Conservation (phyloP, 2,888 invertebrate species). For the Arctia plantaginis region DNA sequence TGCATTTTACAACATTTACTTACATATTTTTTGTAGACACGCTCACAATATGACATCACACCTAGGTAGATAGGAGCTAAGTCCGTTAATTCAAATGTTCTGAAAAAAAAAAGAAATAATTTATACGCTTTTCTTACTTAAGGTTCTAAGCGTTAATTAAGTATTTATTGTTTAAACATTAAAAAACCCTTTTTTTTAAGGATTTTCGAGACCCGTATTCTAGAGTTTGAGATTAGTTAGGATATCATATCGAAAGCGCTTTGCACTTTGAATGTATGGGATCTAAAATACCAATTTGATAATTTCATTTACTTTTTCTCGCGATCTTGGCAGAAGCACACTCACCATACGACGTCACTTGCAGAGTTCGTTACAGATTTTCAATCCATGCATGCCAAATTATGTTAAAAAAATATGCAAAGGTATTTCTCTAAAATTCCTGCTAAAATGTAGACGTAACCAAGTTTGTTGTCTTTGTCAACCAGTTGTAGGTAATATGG, state of each 20-base stretch:
- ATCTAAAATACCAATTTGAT: not conserved
- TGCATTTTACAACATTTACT: constrained; percentile 28
- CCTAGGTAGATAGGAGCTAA: constrained; percentile 70
- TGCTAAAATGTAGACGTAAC: not conserved
- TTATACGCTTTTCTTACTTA: constrained; percentile 83
- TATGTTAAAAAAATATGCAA: not conserved
- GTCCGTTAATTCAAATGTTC: constrained; percentile 67
- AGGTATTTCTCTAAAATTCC: not conserved
- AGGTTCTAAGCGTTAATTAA: constrained; percentile 82
- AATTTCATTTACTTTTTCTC: not conserved
- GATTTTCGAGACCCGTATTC: constrained; percentile 62
- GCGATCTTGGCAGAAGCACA: not conserved
- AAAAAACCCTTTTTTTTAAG: constrained; percentile 42
- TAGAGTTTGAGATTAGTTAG: constrained; percentile 80
- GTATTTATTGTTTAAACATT: constrained; percentile 78
- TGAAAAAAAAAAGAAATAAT: constrained; percentile 66
- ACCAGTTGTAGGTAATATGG: not conserved
- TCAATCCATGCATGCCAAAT: not conserved
- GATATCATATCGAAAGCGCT: constrained; percentile 56
- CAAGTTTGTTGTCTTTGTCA: too few relatives aligned
- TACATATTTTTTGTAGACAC: constrained; percentile 40
- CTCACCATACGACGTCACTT: too few relatives aligned
- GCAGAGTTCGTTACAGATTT: too few relatives aligned
- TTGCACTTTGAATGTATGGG: constrained; percentile 24
- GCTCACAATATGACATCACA: constrained; percentile 54